Conservation (phyloP, 2,113 vertebrate genomes). For the Tragelaphus scriptus region DNA sequence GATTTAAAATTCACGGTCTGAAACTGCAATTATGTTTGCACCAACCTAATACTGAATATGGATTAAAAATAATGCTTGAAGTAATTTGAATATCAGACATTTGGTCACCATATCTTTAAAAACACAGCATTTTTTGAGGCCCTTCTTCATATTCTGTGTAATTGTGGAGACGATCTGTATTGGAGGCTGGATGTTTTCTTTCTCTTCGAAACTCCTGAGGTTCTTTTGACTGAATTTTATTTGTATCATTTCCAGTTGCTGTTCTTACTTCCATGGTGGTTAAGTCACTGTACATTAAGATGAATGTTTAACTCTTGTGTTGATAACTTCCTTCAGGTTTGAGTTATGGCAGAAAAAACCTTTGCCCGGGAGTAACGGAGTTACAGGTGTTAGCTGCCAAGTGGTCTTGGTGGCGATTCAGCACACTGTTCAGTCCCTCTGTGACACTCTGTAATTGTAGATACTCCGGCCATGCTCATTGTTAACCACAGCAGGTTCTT, state of each 20-base stretch:
- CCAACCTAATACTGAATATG: not conserved
- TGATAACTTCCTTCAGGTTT: not conserved
- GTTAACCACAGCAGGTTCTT: not conserved
- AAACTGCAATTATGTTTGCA: not conserved
- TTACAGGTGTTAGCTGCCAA: not conserved
- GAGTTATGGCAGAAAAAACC: not conserved
- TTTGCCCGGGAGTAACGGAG: not conserved
- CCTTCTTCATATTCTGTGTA: not conserved
- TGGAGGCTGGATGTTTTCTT: not conserved
- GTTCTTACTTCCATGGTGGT: not conserved
- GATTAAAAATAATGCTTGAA: not conserved
- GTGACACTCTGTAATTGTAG: not conserved
- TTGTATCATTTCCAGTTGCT: slow-evolving; percentile 1
- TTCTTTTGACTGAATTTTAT: not conserved
- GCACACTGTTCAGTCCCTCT: not conserved
- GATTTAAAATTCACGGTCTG: not conserved
- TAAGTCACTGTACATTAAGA: not conserved
- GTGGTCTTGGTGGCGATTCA: not conserved
- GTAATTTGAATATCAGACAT: slow-evolving; percentile 5
- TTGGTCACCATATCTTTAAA: not conserved
- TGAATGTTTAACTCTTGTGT: not conserved
- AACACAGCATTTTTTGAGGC: not conserved
- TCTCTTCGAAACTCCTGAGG: not conserved
- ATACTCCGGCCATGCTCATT: not conserved
- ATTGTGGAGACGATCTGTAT: not conserved